phyloP scores from a whole-genome alignment of 2,797 vertebrate genomes.

The Chaenodraco wilsoni region DNA sequence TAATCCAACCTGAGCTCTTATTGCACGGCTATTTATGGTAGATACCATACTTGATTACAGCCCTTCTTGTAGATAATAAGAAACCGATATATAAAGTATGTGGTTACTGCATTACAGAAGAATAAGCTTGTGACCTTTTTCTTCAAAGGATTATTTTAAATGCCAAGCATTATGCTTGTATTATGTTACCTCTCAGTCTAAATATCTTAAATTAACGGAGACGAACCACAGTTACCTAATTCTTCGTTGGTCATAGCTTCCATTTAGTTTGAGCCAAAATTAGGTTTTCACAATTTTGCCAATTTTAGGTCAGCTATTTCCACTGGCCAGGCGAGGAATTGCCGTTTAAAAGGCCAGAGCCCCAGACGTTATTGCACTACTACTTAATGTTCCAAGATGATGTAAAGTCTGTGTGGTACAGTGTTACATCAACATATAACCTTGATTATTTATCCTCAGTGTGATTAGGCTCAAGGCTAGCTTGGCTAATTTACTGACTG shows the following conservation, averaged over 20 bases:
- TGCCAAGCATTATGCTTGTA: constrained; percentile 19
- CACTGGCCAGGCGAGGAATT: constrained; percentile 59
- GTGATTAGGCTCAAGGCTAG: neutral
- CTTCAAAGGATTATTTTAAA: constrained; percentile 37
- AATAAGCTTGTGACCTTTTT: constrained; percentile 15
- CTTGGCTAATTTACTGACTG: constrained; percentile 10
- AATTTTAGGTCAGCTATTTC: constrained; percentile 73
- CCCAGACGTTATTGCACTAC: constrained; percentile 60
- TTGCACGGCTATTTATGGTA: constrained; percentile 34
- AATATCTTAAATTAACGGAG: constrained; percentile 51
- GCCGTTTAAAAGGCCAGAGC: constrained; percentile 47
- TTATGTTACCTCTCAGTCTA: constrained; percentile 34
- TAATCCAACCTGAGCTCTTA: constrained; percentile 36
- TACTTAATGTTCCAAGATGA: constrained; percentile 46
- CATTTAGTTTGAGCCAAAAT: constrained; percentile 58
- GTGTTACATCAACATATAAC: constrained; percentile 37
- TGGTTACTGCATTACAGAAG: constrained; percentile 10
- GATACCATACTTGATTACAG: constrained; percentile 38
- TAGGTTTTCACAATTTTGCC: constrained; percentile 61
- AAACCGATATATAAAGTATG: constrained; percentile 15
- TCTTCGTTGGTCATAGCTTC: constrained; percentile 70
- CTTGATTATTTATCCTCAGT: constrained; percentile 19
- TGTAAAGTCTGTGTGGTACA: constrained; percentile 48
- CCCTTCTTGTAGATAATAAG: constrained; percentile 25
- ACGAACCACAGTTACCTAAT: constrained; percentile 69